Evolutionary conservation across 2,113 vertebrate genomes (phyloP).

Genomic region (Cynoglossus semilaevis): DNA sequence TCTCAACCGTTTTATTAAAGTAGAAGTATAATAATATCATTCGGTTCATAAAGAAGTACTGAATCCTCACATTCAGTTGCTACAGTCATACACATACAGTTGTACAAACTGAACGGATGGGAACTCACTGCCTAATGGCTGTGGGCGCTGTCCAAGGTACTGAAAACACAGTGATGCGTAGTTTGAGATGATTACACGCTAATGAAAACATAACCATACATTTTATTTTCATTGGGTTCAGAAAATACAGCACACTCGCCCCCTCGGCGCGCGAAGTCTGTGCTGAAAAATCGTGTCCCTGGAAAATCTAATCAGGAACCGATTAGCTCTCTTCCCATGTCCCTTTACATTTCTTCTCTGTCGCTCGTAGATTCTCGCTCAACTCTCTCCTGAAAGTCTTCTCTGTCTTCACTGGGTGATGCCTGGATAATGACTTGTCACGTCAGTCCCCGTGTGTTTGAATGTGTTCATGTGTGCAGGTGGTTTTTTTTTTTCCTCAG

Average conservation of each 20-base stretch:
- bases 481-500: conserved; percentile 18
- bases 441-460: conserved; percentile 27
- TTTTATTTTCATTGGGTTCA: background rate
- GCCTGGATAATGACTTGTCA: conserved; percentile 57
- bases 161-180: conserved; percentile 1
- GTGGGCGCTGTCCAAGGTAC: background rate
- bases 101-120: background rate
- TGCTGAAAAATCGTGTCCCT: no score
- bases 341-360: no score
- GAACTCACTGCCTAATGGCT: background rate
- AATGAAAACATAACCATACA: background rate
- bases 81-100: no score
- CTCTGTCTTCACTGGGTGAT: conserved; percentile 38
- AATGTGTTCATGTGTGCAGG: background rate
- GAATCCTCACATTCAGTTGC: no score
- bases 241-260: no score
- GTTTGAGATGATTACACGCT: background rate
- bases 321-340: no score
- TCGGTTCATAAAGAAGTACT: background rate
- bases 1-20: background rate
- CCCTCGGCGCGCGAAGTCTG: no score
- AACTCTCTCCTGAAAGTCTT: conserved; percentile 29
- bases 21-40: background rate
- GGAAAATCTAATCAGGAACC: no score
- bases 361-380: background rate